A percentile compares a stretch with the other conserved stretches of the same genome.
Conservation (phyloP, 1,140 invertebrate species). For the Tetramorium alpestre region DNA sequence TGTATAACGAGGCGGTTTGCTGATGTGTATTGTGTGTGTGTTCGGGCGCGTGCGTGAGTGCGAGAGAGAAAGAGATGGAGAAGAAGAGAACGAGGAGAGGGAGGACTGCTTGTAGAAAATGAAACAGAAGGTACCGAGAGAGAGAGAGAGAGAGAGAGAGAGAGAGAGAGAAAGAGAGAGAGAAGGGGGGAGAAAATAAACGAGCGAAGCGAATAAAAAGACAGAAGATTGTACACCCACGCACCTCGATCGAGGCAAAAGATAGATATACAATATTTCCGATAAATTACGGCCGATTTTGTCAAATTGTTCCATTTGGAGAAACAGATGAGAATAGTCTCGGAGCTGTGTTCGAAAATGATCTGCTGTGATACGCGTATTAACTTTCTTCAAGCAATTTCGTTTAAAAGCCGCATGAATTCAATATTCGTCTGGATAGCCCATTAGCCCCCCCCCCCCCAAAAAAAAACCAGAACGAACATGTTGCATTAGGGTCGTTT, state of each 20-base stretch:
- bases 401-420: background rate
- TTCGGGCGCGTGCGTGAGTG: background rate
- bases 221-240: constrained; percentile 3
- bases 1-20: constrained; percentile 72
- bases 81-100: constrained; percentile 37
- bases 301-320: constrained; percentile 58
- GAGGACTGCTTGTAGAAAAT: constrained; percentile 39
- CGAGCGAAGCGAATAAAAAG: constrained; percentile 8
- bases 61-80: constrained; percentile 1
- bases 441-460: background rate
- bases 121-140: constrained; percentile 36
- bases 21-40: constrained; percentile 11
- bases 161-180: background rate
- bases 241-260: background rate
- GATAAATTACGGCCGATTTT: constrained; percentile 76
- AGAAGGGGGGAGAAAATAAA: background rate
- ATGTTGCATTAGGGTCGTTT: background rate
- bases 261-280: constrained; percentile 77
- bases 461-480: background rate
- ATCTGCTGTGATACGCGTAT: background rate
- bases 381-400: background rate
- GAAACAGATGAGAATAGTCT: background rate
- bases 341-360: background rate
- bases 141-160: background rate
- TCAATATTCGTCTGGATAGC: background rate